Base-by-base conservation (phyloP, 2,113 vertebrate species). In the Entosphenus tridentatus region DNA sequence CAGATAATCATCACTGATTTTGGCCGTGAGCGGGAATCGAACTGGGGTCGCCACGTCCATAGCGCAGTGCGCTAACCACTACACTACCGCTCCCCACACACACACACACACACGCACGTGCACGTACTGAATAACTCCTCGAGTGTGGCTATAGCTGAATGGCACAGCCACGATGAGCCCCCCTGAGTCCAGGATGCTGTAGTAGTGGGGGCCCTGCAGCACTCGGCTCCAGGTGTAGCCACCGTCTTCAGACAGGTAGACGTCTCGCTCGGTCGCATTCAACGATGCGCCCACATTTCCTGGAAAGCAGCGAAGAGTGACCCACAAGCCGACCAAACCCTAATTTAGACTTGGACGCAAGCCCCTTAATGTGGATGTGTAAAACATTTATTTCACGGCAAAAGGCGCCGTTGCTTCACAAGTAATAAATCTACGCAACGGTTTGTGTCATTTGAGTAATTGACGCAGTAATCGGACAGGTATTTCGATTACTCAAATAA, bases 131-230 rank as follows among this genome's bases (percentile, higher is more conserved):
- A 96, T 82, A 75, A 82, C 77, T 70, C 82, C 82, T 77, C 91
- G 78, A 14, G 83, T 79, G 55, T 70, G 74, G 72, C 73, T 77
- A 68, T 56, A 21, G 21, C 21, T 84, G 75, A 93, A 85, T 67
- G 89, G 82, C 56, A 93, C 79, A 54, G 89, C 90, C 69, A 89
- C 85, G 12, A 96, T 83, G 72, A 96, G 81, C 12, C 87, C 87
- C 5, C 91, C 91, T 0, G 89, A 96, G 71, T 96, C 91, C 76
- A 96, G 75, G 75, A 96, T 89, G 68, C 87, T 84, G 1, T 95
- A 95, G 69, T 91, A 85, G 75, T 96, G 91, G 0, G 89, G 88
- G 10, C 91, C 89, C 70, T 74, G 76, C 70, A 95, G 81, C 72
- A 87, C 86, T 75, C 78, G 76, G 3, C 78, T 59, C 91, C 91